phyloP scores from a whole-genome alignment of 2,113 vertebrate genomes.

The Papio anubis region DNA sequence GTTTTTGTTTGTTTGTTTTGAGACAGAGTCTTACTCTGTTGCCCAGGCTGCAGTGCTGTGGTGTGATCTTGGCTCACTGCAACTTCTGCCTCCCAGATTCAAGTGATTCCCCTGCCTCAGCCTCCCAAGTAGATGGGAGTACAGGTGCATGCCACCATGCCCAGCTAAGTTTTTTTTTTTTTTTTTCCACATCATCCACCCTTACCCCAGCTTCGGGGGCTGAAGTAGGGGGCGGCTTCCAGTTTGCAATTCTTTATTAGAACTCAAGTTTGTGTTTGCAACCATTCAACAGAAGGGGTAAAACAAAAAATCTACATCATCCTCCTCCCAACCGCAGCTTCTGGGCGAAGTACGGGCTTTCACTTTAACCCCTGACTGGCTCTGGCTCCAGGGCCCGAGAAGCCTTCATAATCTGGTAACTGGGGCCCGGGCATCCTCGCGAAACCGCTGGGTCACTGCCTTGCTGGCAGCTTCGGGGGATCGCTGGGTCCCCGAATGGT shows the following conservation, averaged over 20 bases:
- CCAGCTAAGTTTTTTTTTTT: too few species aligned
- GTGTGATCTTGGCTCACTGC: too few species aligned
- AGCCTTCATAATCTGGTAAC: not conserved
- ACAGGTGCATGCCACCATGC: too few species aligned
- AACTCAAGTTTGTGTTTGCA: not conserved
- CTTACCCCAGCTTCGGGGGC: too few species aligned
- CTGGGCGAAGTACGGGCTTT: not conserved
- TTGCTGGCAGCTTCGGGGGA: rapidly evolving
- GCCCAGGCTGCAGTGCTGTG: too few species aligned
- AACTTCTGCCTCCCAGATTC: too few species aligned
- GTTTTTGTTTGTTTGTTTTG: too few species aligned
- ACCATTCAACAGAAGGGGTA: not conserved
- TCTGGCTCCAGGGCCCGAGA: rapidly evolving
- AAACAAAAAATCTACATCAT: not conserved
- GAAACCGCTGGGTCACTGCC: not conserved
- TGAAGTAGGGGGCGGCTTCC: too few species aligned
- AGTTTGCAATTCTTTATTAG: conserved; percentile 21
- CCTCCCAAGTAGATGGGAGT: too few species aligned
- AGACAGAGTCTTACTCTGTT: too few species aligned
- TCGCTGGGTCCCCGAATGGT: not conserved
- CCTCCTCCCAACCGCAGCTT: not conserved
- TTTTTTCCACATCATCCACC: not conserved
- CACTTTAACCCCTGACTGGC: not conserved
- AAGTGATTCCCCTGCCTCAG: too few species aligned
- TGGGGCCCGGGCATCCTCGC: rapidly evolving